phyloP scores from a whole-genome alignment of 2,888 invertebrate genomes.

The Dryomyza anilis region DNA sequence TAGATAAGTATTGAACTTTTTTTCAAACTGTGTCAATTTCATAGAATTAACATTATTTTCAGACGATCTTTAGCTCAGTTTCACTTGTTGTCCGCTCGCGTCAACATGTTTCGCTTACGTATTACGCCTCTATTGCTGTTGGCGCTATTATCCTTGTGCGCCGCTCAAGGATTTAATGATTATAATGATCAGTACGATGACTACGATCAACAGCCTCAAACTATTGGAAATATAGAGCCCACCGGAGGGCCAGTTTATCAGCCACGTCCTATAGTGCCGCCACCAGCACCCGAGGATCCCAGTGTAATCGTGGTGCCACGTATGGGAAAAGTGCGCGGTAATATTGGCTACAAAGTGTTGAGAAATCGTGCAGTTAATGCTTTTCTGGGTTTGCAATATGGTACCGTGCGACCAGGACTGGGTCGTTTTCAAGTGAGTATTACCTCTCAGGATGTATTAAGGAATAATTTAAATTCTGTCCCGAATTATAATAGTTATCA shows the following conservation, averaged over 20 bases:
- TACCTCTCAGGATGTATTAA: not conserved
- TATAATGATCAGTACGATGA: not conserved
- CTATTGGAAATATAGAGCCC: not conserved
- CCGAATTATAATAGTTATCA: too few species aligned
- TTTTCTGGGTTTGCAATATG: slow-evolving; percentile 53
- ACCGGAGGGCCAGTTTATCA: too few species aligned
- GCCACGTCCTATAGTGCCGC: slow-evolving; percentile 9
- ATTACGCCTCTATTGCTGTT: not conserved
- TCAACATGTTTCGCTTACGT: slow-evolving; percentile 16
- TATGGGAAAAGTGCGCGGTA: slow-evolving; percentile 48
- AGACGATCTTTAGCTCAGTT: slow-evolving; percentile 8
- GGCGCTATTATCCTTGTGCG: not conserved
- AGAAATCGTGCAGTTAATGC: slow-evolving; percentile 48
- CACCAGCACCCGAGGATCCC: slow-evolving; percentile 16
- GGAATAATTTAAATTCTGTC: not conserved
- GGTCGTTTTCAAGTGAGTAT: slow-evolving; percentile 51
- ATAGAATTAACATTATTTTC: not conserved
- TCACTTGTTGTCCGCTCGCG: slow-evolving; percentile 5
- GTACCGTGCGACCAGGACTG: slow-evolving; percentile 46
- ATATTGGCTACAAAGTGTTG: slow-evolving; percentile 42
- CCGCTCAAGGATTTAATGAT: not conserved
- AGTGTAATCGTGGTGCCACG: slow-evolving; percentile 44
- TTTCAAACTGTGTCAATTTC: slow-evolving; percentile 1
- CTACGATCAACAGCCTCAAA: not conserved
- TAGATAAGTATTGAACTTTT: not conserved